Evolutionary conservation across 2,113 vertebrate species (phyloP), one percentile per base, ranked within the genome.

Genomic region (Limnothrissa miodon): DNA sequence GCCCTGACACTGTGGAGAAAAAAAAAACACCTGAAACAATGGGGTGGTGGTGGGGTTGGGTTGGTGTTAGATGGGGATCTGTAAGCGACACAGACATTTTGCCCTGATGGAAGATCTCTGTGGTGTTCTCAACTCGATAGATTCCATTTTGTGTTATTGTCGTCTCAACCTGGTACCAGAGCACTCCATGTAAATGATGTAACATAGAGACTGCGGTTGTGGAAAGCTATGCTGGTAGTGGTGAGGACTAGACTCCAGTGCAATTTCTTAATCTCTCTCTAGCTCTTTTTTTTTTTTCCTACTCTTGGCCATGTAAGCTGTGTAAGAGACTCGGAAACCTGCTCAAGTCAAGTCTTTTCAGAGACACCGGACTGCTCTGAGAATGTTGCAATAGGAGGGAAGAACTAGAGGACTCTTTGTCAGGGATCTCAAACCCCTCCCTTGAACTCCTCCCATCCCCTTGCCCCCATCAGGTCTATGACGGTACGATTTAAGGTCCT

Each of bases 111-210:
- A 13, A 10, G 11, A 33, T 66, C 25, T n/a, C 25, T 66, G 25
- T 66, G 25, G 25, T 66, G 25, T 29, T 66, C 8, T 66, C 25
- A 66, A 11, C 25, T 59, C n/a, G 53, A 15, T 25, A 66, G 59
- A 25, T 29, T 33, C 59, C 21, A 5, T 21, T 21, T n/a, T n/a
- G n/a, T n/a, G n/a, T n/a, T 53, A 53, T 19, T 4, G 0, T 4
- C 6, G 51, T 53, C 51, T 53, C 51, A 53, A 53, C 51, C 21
- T 21, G 51, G 51, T 3, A 21, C 21, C 87, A 85, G 90, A 89
- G 42, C 92, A 88, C 89, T 94, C 91, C 94, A 93, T 92, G 91
- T 94, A 93, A 92, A 93, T 93, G 92, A 92, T 66, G 56, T 29
- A 80, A 39, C 4, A 85, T 84, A 85, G 70, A 56, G 83, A 84